Percentiles rank a stretch among this genome's conserved stretches.
Conservation (phyloP, 2,888 invertebrate species). For the Hyles lineata region DNA sequence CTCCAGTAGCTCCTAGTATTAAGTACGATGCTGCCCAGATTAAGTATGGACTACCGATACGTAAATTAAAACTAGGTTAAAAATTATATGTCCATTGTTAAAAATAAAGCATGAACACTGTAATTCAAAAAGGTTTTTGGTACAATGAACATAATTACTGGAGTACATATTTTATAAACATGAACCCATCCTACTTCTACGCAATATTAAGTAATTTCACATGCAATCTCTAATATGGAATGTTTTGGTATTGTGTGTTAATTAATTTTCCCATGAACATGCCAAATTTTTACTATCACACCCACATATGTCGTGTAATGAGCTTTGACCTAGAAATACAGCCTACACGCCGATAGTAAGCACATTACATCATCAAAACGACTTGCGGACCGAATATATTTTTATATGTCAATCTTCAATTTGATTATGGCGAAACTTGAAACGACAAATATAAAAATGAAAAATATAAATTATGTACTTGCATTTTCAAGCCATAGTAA, state of each 20-base stretch:
- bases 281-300: not conserved
- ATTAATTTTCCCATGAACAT: not conserved
- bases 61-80: no score
- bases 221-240: not conserved
- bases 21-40: no score
- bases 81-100: no score
- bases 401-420: not conserved
- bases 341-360: not conserved
- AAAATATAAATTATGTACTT: no score
- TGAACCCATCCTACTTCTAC: not conserved
- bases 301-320: not conserved
- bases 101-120: no score
- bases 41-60: no score
- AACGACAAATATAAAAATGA: no score
- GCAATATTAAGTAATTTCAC: conserved; percentile 13
- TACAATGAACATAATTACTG: no score
- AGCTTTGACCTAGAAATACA: not conserved
- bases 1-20: no score
- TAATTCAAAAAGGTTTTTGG: no score
- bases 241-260: not conserved
- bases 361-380: not conserved
- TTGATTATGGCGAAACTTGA: no score
- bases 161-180: not conserved
- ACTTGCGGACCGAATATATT: not conserved
- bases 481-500: no score